Evolutionary conservation across 2,888 invertebrate species (phyloP), one percentile per base, ranked within the genome.

Genomic region (Ormia ochracea): DNA sequence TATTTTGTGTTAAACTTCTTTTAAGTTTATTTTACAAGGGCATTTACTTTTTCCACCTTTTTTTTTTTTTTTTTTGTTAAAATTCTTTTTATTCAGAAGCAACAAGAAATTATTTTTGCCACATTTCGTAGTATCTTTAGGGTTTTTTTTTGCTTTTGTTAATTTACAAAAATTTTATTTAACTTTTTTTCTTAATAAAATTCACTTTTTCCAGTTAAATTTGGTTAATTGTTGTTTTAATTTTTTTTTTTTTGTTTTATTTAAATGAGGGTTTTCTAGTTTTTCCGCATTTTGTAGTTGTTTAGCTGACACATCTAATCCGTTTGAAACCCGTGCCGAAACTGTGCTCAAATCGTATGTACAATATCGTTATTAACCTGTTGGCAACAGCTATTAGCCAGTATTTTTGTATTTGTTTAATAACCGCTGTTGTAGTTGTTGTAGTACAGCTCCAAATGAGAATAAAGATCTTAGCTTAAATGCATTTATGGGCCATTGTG

Each of bases 301-400:
- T n/a, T 36, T 19, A 69, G 26, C 43, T 41, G 52, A 73, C 84
- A 84, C 87, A 85, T 87, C 88, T 84, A 81, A 83, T 83, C 83
- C 83, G 84, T 83, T 85, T 84, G 84, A 83, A 82, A 82, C 85
- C 82, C 86, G 83, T 84, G 84, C 83, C 83, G 82, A 85, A 87
- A 87, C 87, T 87, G 85, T 80, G 87, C 87, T 87, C 85, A 81
- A 83, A 82, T 77, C 66, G 82, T 79, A 70, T 81, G 59, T 73
- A 82, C 80, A 84, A 76, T 83, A 70, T 82, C 83, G 80, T 86
- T 88, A 87, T 87, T 88, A 87, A 87, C 86, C 83, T 82, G 84
- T 83, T 80, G 76, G 72, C 75, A 68, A 70, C 38, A 78, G 56
- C 56, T 4, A 66, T 38, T 70, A 52, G 28, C 23, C 45, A 70